Percentiles rank a stretch among this genome's conserved stretches.
phyloP scores from a whole-genome alignment of 2,888 invertebrate genomes.

The Disparrhopalites patrizii region DNA sequence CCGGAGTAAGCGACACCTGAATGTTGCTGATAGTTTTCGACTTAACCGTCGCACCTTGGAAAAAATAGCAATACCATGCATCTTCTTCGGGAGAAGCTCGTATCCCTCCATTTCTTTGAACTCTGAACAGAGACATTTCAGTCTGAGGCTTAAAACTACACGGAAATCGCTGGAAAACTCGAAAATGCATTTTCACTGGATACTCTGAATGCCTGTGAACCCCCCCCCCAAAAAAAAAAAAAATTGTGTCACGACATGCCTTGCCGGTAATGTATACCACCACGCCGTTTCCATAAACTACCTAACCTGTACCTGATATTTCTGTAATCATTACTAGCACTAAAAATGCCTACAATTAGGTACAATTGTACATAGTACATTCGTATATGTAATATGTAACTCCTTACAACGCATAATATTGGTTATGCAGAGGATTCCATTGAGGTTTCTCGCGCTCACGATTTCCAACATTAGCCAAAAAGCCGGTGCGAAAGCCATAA shows the following conservation, averaged over 20 bases:
- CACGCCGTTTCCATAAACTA: no score
- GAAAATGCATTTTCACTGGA: background rate
- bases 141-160: background rate
- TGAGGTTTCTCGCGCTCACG: background rate
- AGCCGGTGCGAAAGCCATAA: background rate
- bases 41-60: background rate
- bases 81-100: background rate
- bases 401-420: constrained; percentile 4
- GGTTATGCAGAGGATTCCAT: background rate
- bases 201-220: background rate
- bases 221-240: no score
- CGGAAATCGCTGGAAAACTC: constrained; percentile 1
- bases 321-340: no score
- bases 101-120: background rate
- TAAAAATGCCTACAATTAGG: no score
- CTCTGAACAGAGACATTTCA: background rate
- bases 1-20: background rate
- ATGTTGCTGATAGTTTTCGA: background rate
- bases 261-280: no score
- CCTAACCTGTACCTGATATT: no score
- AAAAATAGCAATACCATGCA: background rate
- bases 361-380: no score
- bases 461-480: background rate
- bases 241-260: no score
- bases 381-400: no score